Evolutionary conservation across 2,888 invertebrate species (phyloP), one percentile per base, ranked within the genome.

Genomic region (Drosophila melanosoma): DNA sequence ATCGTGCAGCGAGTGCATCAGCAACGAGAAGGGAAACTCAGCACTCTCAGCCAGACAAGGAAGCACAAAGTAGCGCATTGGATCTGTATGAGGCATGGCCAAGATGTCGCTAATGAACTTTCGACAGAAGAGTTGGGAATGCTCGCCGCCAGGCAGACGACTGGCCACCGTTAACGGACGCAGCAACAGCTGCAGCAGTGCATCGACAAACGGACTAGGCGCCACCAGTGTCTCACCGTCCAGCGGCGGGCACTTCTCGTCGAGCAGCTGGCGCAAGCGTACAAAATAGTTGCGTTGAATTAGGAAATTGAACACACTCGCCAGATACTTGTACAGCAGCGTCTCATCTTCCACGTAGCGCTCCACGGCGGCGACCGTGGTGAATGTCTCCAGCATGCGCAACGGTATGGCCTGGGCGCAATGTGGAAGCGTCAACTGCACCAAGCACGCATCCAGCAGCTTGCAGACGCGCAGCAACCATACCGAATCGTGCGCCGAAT

Each of bases 351-450:
- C 91, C 54, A 92, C 89, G 61, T 83, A 91, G 17, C 92, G 90
- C 65, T 92, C 92, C 8, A 92, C 90, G 1, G 88, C 81, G 1
- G 92, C 93, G 59, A 93, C 94, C 71, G 95, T 94, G 12, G 96
- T 96, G 87, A 96, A 97, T 33, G 96, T 95, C 91, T 97, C 97
- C 87, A 98, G 93, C 94, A 96, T 96, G 84, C 97, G 94, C 71
- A 98, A 93, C 7, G 97, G 96, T 61, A 97, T 95, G 29, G 96
- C 96, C 74, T 96, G 94, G 0, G 91, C 84, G 1, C 87, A 79
- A 20, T 92, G 91, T 4, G 92, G 89, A 7, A 89, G 79, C 3
- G 90, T 82, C 38, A 93, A 66, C 74, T 93, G 93, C 38, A 91
- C 85, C 26, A 93, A 81, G 67, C 93, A 93, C 4, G 93, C 81